Conservation (phyloP, 1,140 invertebrate species). For the Asobara japonica region DNA sequence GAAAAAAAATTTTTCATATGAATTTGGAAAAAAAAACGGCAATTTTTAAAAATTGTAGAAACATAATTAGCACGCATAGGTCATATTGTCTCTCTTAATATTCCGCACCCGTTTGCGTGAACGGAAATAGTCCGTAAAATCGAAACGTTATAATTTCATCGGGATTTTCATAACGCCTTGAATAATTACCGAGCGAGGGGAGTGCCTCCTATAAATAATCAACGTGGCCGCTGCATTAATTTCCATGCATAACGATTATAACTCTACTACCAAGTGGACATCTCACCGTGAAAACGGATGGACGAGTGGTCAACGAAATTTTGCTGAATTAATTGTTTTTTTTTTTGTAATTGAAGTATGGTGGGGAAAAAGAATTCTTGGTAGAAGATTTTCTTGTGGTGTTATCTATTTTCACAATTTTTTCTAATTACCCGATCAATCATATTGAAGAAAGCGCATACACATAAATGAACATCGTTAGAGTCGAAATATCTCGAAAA, state of each 20-base stretch:
- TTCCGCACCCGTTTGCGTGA: not conserved
- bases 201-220: conserved; percentile 51
- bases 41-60: not conserved
- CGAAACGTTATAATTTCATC: conserved; percentile 53
- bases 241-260: conserved; percentile 56
- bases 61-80: not conserved
- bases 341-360: not conserved
- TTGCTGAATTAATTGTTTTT: not conserved
- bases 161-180: conserved; percentile 37
- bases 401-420: too few relatives aligned
- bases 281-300: not conserved
- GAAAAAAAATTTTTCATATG: too few relatives aligned
- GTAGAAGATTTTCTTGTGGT: too few relatives aligned
- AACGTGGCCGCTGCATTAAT: conserved; percentile 55
- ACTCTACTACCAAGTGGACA: not conserved
- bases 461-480: too few relatives aligned
- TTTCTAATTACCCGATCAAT: too few relatives aligned
- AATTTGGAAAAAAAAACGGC: too few relatives aligned
- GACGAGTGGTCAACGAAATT: not conserved
- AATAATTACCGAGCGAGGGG: conserved; percentile 51
- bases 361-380: not conserved
- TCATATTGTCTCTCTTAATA: not conserved
- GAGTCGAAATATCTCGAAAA: too few relatives aligned
- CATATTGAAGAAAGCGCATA: too few relatives aligned
- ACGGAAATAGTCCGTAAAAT: conserved; percentile 45